Evolutionary conservation across 92 coral and sea anemone genomes (phyloP), one percentile per base, ranked within the genome.

Genomic region (Scolanthus callimorphus): DNA sequence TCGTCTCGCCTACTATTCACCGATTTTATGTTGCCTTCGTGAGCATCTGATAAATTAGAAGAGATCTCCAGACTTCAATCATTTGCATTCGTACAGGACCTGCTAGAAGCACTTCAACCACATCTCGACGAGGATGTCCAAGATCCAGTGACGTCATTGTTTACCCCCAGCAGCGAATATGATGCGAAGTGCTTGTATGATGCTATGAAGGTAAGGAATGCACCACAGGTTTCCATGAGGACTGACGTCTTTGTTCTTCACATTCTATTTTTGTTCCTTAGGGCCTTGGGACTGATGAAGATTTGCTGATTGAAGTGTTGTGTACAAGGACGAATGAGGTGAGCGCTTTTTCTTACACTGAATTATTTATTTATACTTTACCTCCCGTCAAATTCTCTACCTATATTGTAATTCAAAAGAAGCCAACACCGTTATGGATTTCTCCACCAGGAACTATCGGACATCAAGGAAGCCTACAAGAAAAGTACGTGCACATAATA

Each of bases 211-310:
- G 97, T 89, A 38, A 43, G 30, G 15, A n/a, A n/a, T n/a, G n/a
- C n/a, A n/a, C n/a, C n/a, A n/a, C n/a, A n/a, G n/a, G n/a, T n/a
- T n/a, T n/a, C n/a, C n/a, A n/a, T n/a, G n/a, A n/a, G n/a, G n/a
- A n/a, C n/a, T n/a, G n/a, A n/a, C n/a, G n/a, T n/a, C n/a, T n/a
- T n/a, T n/a, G n/a, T n/a, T n/a, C n/a, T n/a, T n/a, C n/a, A n/a
- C n/a, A n/a, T n/a, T n/a, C n/a, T n/a, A n/a, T 11, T 21, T 9
- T 24, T 0, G 17, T 49, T 20, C 49, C 59, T 24, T 43, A 90
- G 97, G 97, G 95, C 26, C 66, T 86, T 34, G 97, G 97, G 25
- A 90, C 95, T 2, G 95, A 90, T 57, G 95, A 90, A 51, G 89
- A 88, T 54, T 60, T 79, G 46, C 51, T 90, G 59, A 77, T 79